These are phyloP conservation scores for Climacteris rufus DNA, from an alignment of 2,113 vertebrate genomes.

Conservation along the genomic window DNA sequence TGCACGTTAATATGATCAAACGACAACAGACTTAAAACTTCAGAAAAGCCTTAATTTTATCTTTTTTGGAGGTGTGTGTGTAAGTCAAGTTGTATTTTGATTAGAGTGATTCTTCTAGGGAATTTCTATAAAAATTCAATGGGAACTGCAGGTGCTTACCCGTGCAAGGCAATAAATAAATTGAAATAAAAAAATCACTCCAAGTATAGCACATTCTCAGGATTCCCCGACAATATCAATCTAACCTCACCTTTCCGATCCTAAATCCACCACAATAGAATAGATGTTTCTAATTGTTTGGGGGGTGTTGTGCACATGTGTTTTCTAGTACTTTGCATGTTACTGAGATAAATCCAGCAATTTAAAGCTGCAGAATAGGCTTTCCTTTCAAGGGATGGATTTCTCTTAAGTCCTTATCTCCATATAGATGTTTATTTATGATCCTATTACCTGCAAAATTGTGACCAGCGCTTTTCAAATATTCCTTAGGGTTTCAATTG, in stretches of 20 bases:
- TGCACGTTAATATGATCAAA: accelerated
- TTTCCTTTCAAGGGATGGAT: not conserved
- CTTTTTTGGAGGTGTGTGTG: not conserved
- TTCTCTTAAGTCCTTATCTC: constrained; percentile 38
- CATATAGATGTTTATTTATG: constrained; percentile 52
- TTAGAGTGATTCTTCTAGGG: not conserved
- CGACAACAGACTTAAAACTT: not conserved
- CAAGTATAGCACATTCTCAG: not conserved
- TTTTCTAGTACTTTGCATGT: not conserved
- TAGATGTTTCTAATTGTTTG: not conserved
- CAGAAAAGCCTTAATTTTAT: not conserved
- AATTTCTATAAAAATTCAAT: not conserved
- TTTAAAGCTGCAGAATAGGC: constrained; percentile 9
- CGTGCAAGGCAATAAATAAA: not conserved
- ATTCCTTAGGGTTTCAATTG: constrained; percentile 41
- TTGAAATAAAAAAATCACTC: not conserved
- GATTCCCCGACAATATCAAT: not conserved
- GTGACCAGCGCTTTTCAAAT: not conserved
- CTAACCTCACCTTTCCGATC: not conserved
- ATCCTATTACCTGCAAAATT: constrained; percentile 26
- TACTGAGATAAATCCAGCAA: constrained; percentile 18
- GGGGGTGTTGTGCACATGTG: not conserved
- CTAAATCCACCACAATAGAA: not conserved
- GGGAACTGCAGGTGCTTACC: not conserved
- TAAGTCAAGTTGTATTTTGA: not conserved